Conservation (phyloP, 2,113 vertebrate genomes). For the Burhinus oedicnemus region DNA sequence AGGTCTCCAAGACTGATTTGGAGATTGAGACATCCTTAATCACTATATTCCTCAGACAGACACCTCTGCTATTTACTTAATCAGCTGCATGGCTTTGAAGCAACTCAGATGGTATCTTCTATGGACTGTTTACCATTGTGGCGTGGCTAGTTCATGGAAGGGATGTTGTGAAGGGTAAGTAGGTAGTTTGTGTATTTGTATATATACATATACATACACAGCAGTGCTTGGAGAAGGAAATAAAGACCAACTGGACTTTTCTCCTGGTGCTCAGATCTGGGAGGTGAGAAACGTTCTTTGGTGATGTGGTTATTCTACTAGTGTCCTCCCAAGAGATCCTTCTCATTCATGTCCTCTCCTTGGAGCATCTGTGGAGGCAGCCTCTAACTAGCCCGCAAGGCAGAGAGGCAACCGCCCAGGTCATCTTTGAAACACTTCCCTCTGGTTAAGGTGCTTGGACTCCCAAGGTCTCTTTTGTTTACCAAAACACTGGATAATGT, state of each 20-base stretch:
- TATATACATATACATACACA: background rate
- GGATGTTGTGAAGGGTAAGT: background rate
- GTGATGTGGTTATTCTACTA: background rate
- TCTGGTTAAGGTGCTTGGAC: background rate
- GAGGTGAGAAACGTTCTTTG: background rate
- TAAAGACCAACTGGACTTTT: background rate
- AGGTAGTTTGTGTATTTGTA: background rate
- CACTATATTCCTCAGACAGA: slow-evolving; percentile 56
- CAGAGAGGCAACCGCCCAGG: accelerated
- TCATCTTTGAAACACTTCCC: background rate
- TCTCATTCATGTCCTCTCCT: background rate
- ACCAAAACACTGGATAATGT: background rate
- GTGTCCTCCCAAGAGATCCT: background rate
- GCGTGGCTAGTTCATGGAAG: background rate
- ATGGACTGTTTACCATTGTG: background rate
- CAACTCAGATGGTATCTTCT: slow-evolving; percentile 32
- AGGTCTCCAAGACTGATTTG: background rate
- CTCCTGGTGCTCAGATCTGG: background rate
- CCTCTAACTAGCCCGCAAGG: background rate
- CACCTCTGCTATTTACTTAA: slow-evolving; percentile 21
- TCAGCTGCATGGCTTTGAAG: background rate
- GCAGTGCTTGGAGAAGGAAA: background rate
- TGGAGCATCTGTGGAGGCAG: background rate
- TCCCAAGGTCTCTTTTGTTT: background rate
- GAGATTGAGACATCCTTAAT: slow-evolving; percentile 16